A percentile compares a stretch with the other conserved stretches of the same genome.
Evolutionary conservation across 2,888 invertebrate genomes (phyloP).

Genomic region (Diplolepis rosae): DNA sequence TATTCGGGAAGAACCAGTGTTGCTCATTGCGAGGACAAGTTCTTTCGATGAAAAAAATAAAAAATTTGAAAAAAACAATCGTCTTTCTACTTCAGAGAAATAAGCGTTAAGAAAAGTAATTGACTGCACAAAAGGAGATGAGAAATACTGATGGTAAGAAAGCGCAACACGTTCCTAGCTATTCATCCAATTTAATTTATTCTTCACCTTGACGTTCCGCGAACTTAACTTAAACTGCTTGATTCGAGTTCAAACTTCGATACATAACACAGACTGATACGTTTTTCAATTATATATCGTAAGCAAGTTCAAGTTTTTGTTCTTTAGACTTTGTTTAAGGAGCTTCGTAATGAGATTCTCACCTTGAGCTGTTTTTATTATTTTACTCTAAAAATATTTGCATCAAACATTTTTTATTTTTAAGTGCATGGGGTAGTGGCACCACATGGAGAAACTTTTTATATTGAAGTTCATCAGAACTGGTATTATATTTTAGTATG

Average conservation of each 20-base stretch:
- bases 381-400: too few species aligned
- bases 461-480: too few species aligned
- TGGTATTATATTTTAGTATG: too few species aligned
- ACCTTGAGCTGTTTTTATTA: too few species aligned
- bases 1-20: slow-evolving; percentile 28
- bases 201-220: slow-evolving; percentile 28
- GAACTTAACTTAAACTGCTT: slow-evolving; percentile 18
- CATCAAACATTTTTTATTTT: too few species aligned
- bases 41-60: slow-evolving; percentile 13
- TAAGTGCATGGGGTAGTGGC: too few species aligned
- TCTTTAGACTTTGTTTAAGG: neutral
- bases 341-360: too few species aligned
- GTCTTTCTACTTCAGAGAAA: slow-evolving; percentile 31
- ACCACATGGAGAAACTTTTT: too few species aligned
- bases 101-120: slow-evolving; percentile 31
- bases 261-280: slow-evolving; percentile 2
- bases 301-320: neutral
- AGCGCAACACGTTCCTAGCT: slow-evolving; percentile 26
- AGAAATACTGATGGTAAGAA: slow-evolving; percentile 29
- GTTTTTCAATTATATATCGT: slow-evolving; percentile 43
- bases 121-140: slow-evolving; percentile 30
- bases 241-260: slow-evolving; percentile 21
- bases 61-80: slow-evolving; percentile 16
- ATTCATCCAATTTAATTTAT: slow-evolving; percentile 30
- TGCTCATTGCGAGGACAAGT: slow-evolving; percentile 29